Percentiles rank a stretch among this genome's conserved stretches.
Evolutionary conservation across 2,113 vertebrate genomes (phyloP).

Genomic region (Varanus komodoensis): DNA sequence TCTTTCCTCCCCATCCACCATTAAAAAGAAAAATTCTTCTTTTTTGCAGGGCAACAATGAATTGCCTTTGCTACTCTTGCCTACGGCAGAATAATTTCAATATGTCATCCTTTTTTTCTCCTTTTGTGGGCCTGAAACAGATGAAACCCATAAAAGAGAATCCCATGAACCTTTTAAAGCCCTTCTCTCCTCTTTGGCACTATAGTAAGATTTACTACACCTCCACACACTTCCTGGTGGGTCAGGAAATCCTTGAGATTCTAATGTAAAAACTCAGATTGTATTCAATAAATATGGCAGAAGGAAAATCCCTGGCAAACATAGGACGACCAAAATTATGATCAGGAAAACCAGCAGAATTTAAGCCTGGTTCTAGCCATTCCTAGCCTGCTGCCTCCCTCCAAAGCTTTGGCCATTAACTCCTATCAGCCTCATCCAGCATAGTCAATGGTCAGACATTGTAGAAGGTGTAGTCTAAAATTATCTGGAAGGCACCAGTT

Average conservation of each 20-base stretch:
- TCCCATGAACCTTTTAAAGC: slow-evolving; percentile 55
- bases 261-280: slow-evolving; percentile 34
- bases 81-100: slow-evolving; percentile 68
- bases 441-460: too few species aligned
- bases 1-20: accelerated
- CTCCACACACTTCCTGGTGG: slow-evolving; percentile 60
- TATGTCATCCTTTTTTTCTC: slow-evolving; percentile 63
- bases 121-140: slow-evolving; percentile 61
- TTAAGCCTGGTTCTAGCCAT: not conserved
- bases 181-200: slow-evolving; percentile 45
- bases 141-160: slow-evolving; percentile 64
- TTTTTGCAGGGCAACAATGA: slow-evolving; percentile 39
- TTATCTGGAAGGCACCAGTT: too few species aligned
- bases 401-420: too few species aligned
- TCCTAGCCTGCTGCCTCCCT: not conserved
- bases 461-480: too few species aligned
- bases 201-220: slow-evolving; percentile 53
- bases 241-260: slow-evolving; percentile 52
- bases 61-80: slow-evolving; percentile 62
- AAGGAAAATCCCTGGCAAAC: not conserved
- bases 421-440: too few species aligned
- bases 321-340: not conserved
- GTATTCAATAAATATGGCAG: slow-evolving; percentile 20
- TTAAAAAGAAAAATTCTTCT: not conserved
- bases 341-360: not conserved